These are phyloP conservation scores for Microdon myrmicae DNA, from an alignment of 2,888 invertebrate genomes.

Conservation along the genomic window DNA sequence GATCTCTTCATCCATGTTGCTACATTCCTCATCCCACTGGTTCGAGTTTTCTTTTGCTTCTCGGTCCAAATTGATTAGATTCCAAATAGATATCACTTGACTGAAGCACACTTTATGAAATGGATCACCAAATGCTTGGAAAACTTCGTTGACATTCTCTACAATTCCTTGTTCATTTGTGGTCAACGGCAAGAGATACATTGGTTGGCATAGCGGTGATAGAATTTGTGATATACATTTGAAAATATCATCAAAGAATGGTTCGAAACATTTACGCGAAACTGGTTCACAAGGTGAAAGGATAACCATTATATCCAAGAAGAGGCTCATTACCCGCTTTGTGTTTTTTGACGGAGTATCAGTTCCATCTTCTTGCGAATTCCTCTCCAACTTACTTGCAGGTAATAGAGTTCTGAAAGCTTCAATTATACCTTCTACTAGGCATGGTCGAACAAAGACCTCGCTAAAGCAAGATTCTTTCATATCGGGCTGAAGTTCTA, in stretches of 20 bases:
- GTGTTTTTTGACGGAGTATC: conserved; percentile 56
- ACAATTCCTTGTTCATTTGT: conserved; percentile 62
- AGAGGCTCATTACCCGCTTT: conserved; percentile 63
- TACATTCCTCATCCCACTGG: conserved; percentile 40
- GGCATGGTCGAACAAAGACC: conserved; percentile 60
- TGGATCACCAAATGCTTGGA: conserved; percentile 62
- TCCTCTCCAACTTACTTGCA: conserved; percentile 37
- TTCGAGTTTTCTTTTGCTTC: conserved; percentile 45
- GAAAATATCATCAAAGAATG: conserved; percentile 56
- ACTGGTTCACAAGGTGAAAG: conserved; percentile 61
- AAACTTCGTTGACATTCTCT: conserved; percentile 62
- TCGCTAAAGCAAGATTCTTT: conserved; percentile 57
- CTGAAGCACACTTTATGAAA: conserved; percentile 60
- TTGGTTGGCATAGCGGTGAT: conserved; percentile 59
- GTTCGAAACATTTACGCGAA: conserved; percentile 58
- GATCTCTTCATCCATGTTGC: conserved; percentile 53
- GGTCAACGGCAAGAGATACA: conserved; percentile 60
- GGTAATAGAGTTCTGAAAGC: conserved; percentile 61
- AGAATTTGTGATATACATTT: conserved; percentile 61
- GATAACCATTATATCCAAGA: conserved; percentile 65
- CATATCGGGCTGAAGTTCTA: conserved; percentile 56
- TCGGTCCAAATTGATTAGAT: conserved; percentile 54
- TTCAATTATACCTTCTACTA: conserved; percentile 62
- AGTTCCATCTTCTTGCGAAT: conserved; percentile 42
- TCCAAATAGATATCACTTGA: conserved; percentile 61